Evolutionary conservation across 2,888 invertebrate genomes (phyloP), one percentile per base, ranked within the genome.

Genomic region (Scaptomyza flava): DNA sequence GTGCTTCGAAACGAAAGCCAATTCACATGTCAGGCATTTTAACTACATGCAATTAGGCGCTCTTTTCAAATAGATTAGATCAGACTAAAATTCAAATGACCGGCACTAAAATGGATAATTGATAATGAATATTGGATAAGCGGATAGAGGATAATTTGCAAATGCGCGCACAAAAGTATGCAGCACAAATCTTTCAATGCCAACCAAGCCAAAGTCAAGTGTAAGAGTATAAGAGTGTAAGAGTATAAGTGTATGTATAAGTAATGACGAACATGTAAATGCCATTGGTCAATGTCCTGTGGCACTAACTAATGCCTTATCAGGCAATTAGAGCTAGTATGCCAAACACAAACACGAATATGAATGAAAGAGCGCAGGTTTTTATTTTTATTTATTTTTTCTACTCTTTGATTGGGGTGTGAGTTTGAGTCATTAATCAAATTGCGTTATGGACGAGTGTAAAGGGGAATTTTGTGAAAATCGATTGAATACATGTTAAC

Each of bases 281-380:
- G 63, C 67, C 51, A 51, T 62, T 67, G 72, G 64, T 45, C 73
- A 69, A 74, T 72, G 69, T 77, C 73, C 64, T 54, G 61, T 38
- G 59, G 62, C 62, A 65, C 34, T 57, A 48, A 58, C 50, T 42
- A 72, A 84, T 83, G 77, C 68, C 58, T 77, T 87, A 83, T 83
- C 83, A 59, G 60, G 68, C 79, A 87, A 81, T 84, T 87, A 78
- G 73, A 72, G 69, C 71, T 51, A 62, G 57, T 57, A 68, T 68
- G 45, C 36, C 38, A 31, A 31, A 48, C 27, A 43, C 17, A 48
- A 23, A 52, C 14, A 51, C 42, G 34, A 27, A 38, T 17, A 46
- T 8, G 1, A 23, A 17, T 23, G 14, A 34, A 54, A 36, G 46
- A 38, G 20, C 66, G 73, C 68, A 64, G 64, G 52, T 23, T 20